Evolutionary conservation across 2,888 invertebrate genomes (phyloP).

Genomic region (Lithosia quadra): DNA sequence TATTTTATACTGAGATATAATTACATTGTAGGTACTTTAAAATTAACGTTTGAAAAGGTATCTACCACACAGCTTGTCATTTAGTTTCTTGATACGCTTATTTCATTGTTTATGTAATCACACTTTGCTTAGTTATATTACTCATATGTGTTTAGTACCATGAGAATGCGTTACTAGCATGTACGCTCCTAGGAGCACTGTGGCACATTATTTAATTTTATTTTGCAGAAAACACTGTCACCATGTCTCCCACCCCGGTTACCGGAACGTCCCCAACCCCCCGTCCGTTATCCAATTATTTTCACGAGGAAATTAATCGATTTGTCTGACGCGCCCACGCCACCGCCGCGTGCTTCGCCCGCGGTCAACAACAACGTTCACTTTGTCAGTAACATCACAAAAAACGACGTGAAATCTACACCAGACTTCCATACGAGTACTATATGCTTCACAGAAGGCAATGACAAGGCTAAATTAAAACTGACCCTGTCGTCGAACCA

Average conservation of each 20-base stretch:
- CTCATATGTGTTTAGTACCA: conserved; percentile 56
- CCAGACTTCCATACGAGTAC: conserved; percentile 80
- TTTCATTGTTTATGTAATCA: conserved; percentile 30
- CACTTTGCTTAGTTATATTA: conserved; percentile 53
- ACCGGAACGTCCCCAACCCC: conserved; percentile 80
- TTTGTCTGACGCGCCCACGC: conserved; percentile 77
- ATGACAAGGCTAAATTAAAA: conserved; percentile 77
- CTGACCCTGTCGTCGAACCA: conserved; percentile 76
- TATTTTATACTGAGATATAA: background rate
- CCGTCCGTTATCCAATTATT: conserved; percentile 79
- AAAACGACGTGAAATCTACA: conserved; percentile 66
- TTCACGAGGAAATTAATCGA: conserved; percentile 81
- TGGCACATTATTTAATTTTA: conserved; percentile 82
- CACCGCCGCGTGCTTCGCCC: conserved; percentile 73
- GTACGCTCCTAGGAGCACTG: conserved; percentile 76
- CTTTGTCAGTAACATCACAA: conserved; percentile 80
- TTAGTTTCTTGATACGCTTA: conserved; percentile 36
- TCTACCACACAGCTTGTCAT: conserved; percentile 26
- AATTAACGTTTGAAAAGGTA: conserved; percentile 37
- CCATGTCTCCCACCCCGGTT: conserved; percentile 80
- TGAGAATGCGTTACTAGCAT: conserved; percentile 68
- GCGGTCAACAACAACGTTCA: conserved; percentile 66
- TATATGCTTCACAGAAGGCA: conserved; percentile 78
- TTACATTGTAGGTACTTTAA: conserved; percentile 1
- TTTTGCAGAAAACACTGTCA: conserved; percentile 84